These are phyloP conservation scores for Erebia palarica DNA, from an alignment of 2,888 invertebrate species.

Conservation along the genomic window DNA sequence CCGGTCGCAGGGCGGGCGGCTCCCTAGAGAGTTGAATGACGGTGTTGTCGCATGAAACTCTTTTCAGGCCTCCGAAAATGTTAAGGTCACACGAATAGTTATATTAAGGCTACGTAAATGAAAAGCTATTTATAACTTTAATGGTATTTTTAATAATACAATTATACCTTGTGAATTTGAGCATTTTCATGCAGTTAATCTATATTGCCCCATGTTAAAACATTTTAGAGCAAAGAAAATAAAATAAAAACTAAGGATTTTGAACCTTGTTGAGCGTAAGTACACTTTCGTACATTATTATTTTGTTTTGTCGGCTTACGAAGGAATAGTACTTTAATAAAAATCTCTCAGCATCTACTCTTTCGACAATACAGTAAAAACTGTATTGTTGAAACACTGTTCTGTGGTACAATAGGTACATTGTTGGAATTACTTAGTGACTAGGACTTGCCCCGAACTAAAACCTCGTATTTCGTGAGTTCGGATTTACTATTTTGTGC, in stretches of 20 bases:
- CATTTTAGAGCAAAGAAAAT: not conserved
- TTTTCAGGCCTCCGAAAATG: constrained; percentile 59
- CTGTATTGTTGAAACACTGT: not conserved
- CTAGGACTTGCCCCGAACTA: no score
- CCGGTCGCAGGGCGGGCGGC: constrained; percentile 59
- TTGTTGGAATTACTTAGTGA: no score
- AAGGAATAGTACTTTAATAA: not conserved
- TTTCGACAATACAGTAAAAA: no score
- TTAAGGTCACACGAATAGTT: constrained; percentile 59
- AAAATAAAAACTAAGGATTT: not conserved
- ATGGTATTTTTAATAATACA: not conserved
- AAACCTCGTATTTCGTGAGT: no score
- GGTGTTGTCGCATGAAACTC: constrained; percentile 61
- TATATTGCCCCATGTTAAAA: not conserved
- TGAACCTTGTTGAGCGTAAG: no score
- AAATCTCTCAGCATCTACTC: not conserved
- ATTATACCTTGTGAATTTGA: not conserved
- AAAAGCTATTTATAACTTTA: constrained; percentile 7
- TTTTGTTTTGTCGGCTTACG: not conserved
- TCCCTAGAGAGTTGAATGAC: constrained; percentile 64
- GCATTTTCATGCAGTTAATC: not conserved
- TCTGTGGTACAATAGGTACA: not conserved
- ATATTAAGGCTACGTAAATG: constrained; percentile 14
- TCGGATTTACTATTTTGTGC: no score
- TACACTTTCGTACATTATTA: not conserved